Evolutionary conservation across 2,888 invertebrate species (phyloP), one percentile per base, ranked within the genome.

Genomic region (Ceriagrion tenellum): DNA sequence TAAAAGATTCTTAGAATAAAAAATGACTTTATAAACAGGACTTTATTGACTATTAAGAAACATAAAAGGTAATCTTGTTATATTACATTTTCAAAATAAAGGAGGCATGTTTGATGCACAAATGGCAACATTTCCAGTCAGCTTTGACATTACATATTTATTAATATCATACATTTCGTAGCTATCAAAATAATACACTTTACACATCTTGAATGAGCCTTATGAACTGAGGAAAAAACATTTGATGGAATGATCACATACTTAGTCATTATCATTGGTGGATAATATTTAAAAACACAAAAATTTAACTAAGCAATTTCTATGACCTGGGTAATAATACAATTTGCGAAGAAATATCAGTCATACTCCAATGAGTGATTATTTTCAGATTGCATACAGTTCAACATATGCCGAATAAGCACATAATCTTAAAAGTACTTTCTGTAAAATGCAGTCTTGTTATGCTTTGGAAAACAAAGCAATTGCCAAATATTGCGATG

Each of bases 1-100:
- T 93, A 93, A 93, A 69, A 69, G 93, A 93, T 74, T 93, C 69
- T 93, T 93, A 93, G 93, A 93, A 93, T 93, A 93, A 93, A 93
- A 93, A 93, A 69, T 93, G 93, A 93, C 63, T 93, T 93, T 93
- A 93, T 93, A 93, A 69, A 93, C 47, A 93, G 69, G 93, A 74
- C 91, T 93, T 93, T 93, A 93, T 93, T 93, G 93, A 69, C 74
- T 93, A 35, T 93, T 40, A 40, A 93, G 20, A 55, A 89, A 55
- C 89, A 55, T 47, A 47, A 55, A 89, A 69, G 93, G 26, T 55
- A 40, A 4, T 59, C 55, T 59, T 93, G 47, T 93, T 47, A 63
- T 74, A 81, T 81, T 81, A 81, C 35, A 35, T 30, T 81, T 81
- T 81, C 35, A 81, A 81, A 81, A 81, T 81, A 81, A 81, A 81